Evolutionary conservation across 2,113 vertebrate genomes (phyloP), one percentile per base, ranked within the genome.

Genomic region (Lipophrys pholis): DNA sequence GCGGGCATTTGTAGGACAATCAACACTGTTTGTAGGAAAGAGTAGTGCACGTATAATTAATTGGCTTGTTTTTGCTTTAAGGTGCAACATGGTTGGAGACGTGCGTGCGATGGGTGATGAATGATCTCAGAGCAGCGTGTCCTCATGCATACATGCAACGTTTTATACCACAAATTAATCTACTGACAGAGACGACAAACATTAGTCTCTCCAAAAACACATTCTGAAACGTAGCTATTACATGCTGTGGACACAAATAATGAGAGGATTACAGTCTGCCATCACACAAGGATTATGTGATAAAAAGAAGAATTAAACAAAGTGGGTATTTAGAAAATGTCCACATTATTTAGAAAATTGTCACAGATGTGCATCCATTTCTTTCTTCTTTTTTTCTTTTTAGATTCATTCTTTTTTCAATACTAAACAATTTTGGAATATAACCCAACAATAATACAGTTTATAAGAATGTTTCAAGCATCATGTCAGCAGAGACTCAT

Each of bases 231-330:
- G 67, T 73, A 75, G 62, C 69, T 56, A 62, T 55, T 62, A 63
- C 16, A 9, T 41, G 52, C 45, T 56, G 76, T 56, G 76, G 73
- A 74, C 70, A 75, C 66, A 70, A 72, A 85, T 85, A 86, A 90
- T 83, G 77, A 85, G 78, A 73, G 80, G 84, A 85, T 90, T 87
- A 90, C 52, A 61, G 69, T 42, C 39, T 73, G 45, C 76, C 55
- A 54, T 77, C 73, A 67, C 73, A 69, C 65, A 78, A 74, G 86
- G 86, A 85, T 90, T 85, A 89, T 11, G 58, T 3, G 53, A 71
- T 74, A 74, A 84, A 74, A 69, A 73, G 57, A 61, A 74, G 21
- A 71, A 70, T 65, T 79, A 64, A 21, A 15, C 21, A 30, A 30
- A 30, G 21, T 58, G 51, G 45, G 42, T 16, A 60, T 69, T 82